Evolutionary conservation across 2,888 invertebrate species (phyloP).

Genomic region (Galeruca laticollis): DNA sequence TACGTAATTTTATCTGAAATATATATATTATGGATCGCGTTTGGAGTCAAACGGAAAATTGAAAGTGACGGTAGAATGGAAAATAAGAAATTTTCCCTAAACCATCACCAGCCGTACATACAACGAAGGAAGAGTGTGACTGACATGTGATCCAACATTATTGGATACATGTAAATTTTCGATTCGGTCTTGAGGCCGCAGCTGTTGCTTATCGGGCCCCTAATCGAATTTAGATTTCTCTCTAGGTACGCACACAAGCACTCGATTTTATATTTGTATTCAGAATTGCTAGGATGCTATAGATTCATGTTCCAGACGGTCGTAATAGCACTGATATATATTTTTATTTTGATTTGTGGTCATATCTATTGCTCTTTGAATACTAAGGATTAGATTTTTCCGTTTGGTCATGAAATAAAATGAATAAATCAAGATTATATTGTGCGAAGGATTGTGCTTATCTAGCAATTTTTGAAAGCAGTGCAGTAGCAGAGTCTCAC

Average conservation of each 20-base stretch:
- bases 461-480: neutral
- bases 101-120: constrained; percentile 20
- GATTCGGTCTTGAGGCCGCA: constrained; percentile 34
- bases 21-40: too few relatives aligned
- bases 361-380: constrained; percentile 25
- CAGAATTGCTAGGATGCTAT: constrained; percentile 26
- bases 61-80: neutral
- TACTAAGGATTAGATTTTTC: constrained; percentile 10
- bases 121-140: constrained; percentile 20
- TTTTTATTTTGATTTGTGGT: constrained; percentile 22
- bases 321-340: constrained; percentile 24
- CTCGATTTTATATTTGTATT: constrained; percentile 32
- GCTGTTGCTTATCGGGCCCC: constrained; percentile 36
- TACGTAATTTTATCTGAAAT: too few relatives aligned
- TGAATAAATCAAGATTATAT: constrained; percentile 5
- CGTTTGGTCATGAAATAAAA: neutral
- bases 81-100: constrained; percentile 14
- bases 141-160: constrained; percentile 38
- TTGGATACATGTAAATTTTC: constrained; percentile 38
- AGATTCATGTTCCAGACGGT: constrained; percentile 15
- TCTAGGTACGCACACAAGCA: constrained; percentile 26
- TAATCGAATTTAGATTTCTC: constrained; percentile 34
- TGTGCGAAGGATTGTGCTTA: neutral
- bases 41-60: neutral
- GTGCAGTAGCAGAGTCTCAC: too few relatives aligned